Evolutionary conservation across 2,888 invertebrate species (phyloP), one percentile per base, ranked within the genome.

Genomic region (Agrilus mali): DNA sequence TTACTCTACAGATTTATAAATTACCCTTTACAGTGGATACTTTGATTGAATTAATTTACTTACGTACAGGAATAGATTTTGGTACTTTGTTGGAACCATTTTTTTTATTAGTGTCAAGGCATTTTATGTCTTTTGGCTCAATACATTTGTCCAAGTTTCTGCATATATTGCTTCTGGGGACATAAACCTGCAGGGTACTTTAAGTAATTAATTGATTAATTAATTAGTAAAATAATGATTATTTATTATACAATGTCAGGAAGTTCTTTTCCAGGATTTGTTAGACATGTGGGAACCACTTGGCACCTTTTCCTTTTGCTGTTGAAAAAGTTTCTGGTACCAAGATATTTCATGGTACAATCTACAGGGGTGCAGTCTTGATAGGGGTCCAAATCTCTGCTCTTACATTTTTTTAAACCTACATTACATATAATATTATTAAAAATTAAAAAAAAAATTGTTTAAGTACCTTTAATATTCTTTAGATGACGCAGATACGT

Each of bases 261-360:
- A 36, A 60, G 50, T 27, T 54, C 52, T 44, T 60, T 60, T n/a
- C 46, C 46, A 7, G 56, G 45, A 48, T 64, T 56, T 4, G 58
- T 54, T 33, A 60, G 51, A 49, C 69, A 69, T 16, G 55, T 44
- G 6, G 68, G 66, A 33, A 67, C 66, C 41, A 56, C 53, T 47
- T 66, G 60, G 46, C 69, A 67, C 37, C 55, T 52, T 40, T 57
- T 57, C 41, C 54, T 55, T 31, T 53, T 52, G 7, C 53, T 46
- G 53, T 73, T 72, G 53, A 68, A 75, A 51, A 62, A 75, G 55
- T 66, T 73, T 33, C 67, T 64, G 40, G 58, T 59, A 1, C 74
- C 74, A 40, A 71, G 67, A 56, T 75, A 75, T 47, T 74, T 75
- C 48, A 70, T 66, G 44, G 70, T 68, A 50, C 75, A 75, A 51